phyloP scores from a whole-genome alignment of 35 echinoderm and acorn worm species.

The Strongylocentrotus purpuratus region DNA sequence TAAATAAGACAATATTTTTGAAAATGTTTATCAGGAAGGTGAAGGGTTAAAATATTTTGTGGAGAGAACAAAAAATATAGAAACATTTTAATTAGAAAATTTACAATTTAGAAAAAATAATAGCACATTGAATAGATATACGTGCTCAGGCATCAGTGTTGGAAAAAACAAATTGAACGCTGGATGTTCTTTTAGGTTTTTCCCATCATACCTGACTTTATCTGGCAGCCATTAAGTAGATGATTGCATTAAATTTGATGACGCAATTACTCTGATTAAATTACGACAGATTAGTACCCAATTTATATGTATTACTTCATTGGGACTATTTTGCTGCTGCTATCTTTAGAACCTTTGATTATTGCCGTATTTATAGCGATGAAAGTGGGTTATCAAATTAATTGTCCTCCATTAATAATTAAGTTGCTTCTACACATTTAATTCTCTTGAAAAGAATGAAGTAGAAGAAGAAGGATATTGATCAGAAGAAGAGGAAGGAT shows the following conservation, averaged over 20 bases:
- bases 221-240: not conserved
- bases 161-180: not conserved
- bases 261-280: not conserved
- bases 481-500: too few species aligned
- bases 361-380: not conserved
- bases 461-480: too few species aligned
- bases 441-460: not conserved
- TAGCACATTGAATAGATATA: too few species aligned
- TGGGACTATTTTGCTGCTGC: not conserved
- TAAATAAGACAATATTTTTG: too few species aligned
- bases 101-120: too few species aligned
- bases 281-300: not conserved
- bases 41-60: too few species aligned
- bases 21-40: too few species aligned
- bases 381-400: constrained; percentile 4
- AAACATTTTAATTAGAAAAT: too few species aligned
- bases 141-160: too few species aligned
- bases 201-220: not conserved
- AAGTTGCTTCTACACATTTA: not conserved
- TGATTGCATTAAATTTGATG: not conserved
- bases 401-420: not conserved
- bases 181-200: not conserved
- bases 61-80: too few species aligned
- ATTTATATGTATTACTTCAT: not conserved
- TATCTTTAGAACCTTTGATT: not conserved